phyloP scores from a whole-genome alignment of 2,888 invertebrate species.

The Electrophaes corylata region DNA sequence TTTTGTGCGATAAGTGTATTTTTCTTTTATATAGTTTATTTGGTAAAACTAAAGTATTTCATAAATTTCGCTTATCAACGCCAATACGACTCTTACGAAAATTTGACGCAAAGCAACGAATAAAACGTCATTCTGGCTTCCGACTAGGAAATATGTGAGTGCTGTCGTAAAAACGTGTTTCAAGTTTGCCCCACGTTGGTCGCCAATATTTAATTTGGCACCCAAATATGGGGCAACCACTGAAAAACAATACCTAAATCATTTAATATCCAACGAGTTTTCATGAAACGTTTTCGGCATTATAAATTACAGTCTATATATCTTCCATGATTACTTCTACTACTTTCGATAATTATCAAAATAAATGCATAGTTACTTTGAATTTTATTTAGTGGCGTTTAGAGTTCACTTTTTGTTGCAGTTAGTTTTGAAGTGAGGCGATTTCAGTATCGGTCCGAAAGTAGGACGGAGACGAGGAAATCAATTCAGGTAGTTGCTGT shows the following conservation, averaged over 20 bases:
- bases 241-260: not conserved
- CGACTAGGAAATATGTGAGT: not conserved
- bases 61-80: no score
- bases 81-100: not conserved
- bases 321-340: no score
- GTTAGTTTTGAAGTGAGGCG: not conserved
- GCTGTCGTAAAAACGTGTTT: not conserved
- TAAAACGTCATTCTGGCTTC: not conserved
- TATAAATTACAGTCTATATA: no score
- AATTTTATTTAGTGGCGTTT: not conserved
- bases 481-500: conserved; percentile 13
- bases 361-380: not conserved
- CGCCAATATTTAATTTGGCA: conserved; percentile 2
- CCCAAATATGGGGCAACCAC: not conserved
- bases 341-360: not conserved
- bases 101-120: not conserved
- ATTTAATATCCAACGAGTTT: not conserved
- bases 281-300: not conserved
- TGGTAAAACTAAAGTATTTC: no score
- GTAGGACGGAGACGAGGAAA: conserved; percentile 2
- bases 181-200: not conserved
- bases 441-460: not conserved
- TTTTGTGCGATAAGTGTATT: no score
- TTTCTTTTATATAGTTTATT: no score
- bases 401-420: not conserved